These are phyloP conservation scores for Oreochromis grahami DNA, from an alignment of 2,797 vertebrate genomes.

Conservation along the genomic window DNA sequence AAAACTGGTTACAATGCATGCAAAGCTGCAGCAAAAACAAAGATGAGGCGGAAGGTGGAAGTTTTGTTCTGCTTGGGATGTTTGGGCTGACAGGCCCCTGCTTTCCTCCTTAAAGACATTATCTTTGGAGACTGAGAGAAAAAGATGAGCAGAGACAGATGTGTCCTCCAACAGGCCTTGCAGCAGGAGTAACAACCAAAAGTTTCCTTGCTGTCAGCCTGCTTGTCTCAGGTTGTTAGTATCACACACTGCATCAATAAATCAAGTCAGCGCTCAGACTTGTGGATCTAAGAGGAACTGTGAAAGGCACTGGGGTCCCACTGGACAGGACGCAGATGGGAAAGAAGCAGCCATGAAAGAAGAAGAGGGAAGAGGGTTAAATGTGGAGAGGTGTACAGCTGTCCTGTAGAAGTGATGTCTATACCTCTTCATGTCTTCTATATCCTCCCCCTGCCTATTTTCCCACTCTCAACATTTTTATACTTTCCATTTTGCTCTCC, in stretches of 20 bases:
- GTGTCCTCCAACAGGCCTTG: conserved; percentile 38
- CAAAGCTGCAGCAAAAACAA: conserved; percentile 8
- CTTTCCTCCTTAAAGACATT: neutral
- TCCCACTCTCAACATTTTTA: neutral
- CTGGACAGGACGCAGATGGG: conserved; percentile 19
- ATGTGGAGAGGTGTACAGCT: neutral
- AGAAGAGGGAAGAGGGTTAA: conserved; percentile 24
- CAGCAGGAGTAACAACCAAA: conserved; percentile 30
- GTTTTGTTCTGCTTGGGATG: neutral
- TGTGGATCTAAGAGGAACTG: conserved; percentile 27
- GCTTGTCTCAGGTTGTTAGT: conserved; percentile 52
- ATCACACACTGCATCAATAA: conserved; percentile 57
- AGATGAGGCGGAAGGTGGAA: neutral
- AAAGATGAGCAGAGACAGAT: conserved; percentile 23
- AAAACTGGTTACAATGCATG: neutral
- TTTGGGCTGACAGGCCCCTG: neutral
- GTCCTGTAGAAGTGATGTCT: neutral
- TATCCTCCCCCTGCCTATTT: neutral
- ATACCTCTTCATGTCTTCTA: neutral
- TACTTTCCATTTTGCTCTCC: neutral
- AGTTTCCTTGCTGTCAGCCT: conserved; percentile 35
- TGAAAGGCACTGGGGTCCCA: conserved; percentile 38
- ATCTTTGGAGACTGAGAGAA: conserved; percentile 24
- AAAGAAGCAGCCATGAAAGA: conserved; percentile 23
- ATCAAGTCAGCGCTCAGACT: conserved; percentile 42